Evolutionary conservation across 2,113 vertebrate genomes (phyloP), one percentile per base, ranked within the genome.

Genomic region (Paralichthys olivaceus): DNA sequence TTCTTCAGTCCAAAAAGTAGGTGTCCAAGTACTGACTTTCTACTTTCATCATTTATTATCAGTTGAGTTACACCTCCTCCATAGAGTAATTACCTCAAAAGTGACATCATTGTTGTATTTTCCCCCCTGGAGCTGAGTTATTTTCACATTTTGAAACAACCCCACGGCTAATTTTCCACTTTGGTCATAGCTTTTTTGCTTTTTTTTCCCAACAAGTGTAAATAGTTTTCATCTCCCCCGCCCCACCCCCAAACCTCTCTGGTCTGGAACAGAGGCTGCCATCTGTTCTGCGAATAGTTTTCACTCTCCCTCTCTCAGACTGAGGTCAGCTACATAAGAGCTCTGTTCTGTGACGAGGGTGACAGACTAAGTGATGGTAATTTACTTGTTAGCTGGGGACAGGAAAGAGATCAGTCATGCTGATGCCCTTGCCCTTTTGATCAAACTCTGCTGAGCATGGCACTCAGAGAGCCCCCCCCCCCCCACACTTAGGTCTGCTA

Each of bases 361-460:
- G 69, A 85, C 12, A 25, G 22, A 78, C 58, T 81, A 78, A 89
- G 71, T 84, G 82, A 67, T 45, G 72, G 75, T 83, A 67, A 86
- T 90, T 91, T 83, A 79, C 84, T 78, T 64, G 77, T 89, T 79
- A 78, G 76, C 66, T 55, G 68, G 49, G 77, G 45, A 90, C 61
- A 86, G 81, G 62, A 87, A 90, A 83, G 34, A 85, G 57, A 80
- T 80, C 55, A 49, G 64, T 79, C 74, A 76, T 28, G 55, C 28
- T 83, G 86, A 79, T 85, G 69, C 60, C 69, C 59, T 79, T 26
- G 59, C 19, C n/a, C 54, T 65, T 83, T 71, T 81, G 76, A 87
- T 85, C 62, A 83, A 76, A 66, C 54, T 19, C 34, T 29, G 32
- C 60, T 55, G 29, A 13, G 45, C 32, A 55, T 29, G 54, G 59